Base-by-base conservation (phyloP, 2,113 vertebrate species). In the Platycercus adscitus region DNA sequence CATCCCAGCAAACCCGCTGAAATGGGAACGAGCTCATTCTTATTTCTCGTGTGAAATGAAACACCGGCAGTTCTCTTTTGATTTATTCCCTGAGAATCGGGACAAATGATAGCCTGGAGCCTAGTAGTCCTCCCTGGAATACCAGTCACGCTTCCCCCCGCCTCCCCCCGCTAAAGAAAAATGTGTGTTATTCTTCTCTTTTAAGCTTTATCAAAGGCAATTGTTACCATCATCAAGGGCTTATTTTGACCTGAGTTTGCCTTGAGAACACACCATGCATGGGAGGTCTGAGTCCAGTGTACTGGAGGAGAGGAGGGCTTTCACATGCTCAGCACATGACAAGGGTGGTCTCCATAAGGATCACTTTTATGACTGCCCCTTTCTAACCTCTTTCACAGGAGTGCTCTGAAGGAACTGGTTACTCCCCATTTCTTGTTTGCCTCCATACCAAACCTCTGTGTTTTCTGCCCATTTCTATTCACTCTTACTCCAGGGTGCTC, bases 11-110 rank as follows among this genome's bases (percentile, higher is more conserved):
- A 95, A 75, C 6, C 47, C 28, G 78, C 89, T 89, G 65, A 86
- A 93, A 93, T 78, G 89, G 44, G 88, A 96, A 96, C 43, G 6
- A 75, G 86, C 41, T 86, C 24, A 2, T 75, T 75, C 52, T 65
- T 37, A 41, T 86, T 95, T 89, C 89, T 93, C 91, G 93, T 19
- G 55, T 93, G 88, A 96, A 96, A 95, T 56, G 35, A 73, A 96
- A 81, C 43, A 58, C 35, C 1, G 2, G 10, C 52, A 63, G 25
- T 71, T 95, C 86, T 90, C 81, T 78, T 58, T 61, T 76, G 50
- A 75, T 91, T 65, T 89, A 61, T 86, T 95, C 81, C 72, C 79
- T 95, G 91, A 93, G 94, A 95, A 86, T 12, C 6, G 6, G 88
- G 50, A 84, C 72, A 78, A 78, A 50, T 5, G 50, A 64, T 90